Base-by-base conservation (phyloP, 2,888 invertebrate species). In the Drosophila aldrichi region DNA sequence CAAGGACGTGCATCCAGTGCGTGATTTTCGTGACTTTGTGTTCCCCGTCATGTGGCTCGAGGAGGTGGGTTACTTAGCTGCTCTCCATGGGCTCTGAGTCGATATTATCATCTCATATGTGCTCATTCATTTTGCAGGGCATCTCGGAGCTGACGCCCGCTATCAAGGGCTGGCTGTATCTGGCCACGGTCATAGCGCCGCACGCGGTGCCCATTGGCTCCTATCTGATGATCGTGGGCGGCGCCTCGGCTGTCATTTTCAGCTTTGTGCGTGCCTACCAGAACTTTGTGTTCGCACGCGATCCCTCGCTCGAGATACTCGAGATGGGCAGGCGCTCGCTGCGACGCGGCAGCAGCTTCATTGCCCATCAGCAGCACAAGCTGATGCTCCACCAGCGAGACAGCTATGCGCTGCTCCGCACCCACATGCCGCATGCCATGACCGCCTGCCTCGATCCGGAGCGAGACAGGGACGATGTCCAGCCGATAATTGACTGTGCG, bases 1-100 rank as follows among this genome's bases (percentile, higher is more conserved):
- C 1, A 94, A 95, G 2, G 94, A 95, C 77, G 95, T 97, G 49
- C 94, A 95, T 77, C 94, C 95, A 6, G 97, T 97, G 14, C 93
- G 95, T 77, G 95, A 96, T 73, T 97, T 97, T 85, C 96, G 96
- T 0, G 95, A 95, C 89, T 96, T 96, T 58, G 94, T 96, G 9
- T 97, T 97, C 91, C 97, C 97, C 0, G 95, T 97, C 44, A 97
- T 97, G 96, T 97, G 97, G 97, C 82, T 97, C 3, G 97, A 97
- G 92, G 97, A 97, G 95, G 96, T 96, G 87, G 92, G 96, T 95
- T 88, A 92, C 40, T 95, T 88, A 92, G 36, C 12, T 20, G 29
- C 12, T 12, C 9, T 12, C 6, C 29, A 29, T 36, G 18, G 22
- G 43, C 34, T 40, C 12, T 25, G 18, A 10, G 32, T 3, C 32